phyloP scores from a whole-genome alignment of 1,140 invertebrate genomes.

The Littorina saxatilis region DNA sequence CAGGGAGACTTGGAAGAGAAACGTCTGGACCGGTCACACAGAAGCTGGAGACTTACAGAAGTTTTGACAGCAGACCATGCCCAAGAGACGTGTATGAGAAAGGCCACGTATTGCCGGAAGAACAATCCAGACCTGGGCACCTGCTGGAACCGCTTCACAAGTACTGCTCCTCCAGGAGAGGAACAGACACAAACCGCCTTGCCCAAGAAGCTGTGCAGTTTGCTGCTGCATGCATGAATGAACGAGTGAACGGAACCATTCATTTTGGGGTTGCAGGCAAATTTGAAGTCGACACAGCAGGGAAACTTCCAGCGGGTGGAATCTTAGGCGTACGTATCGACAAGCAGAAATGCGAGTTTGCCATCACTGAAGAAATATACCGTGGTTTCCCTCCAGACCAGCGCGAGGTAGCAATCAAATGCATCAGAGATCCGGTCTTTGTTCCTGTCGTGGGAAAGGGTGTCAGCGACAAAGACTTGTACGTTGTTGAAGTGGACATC shows the following conservation, averaged over 20 bases:
- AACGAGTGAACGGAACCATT: constrained; percentile 49
- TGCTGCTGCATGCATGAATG: constrained; percentile 52
- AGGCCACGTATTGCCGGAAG: constrained; percentile 23
- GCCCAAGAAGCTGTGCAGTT: constrained; percentile 40
- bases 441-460: constrained; percentile 37
- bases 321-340: constrained; percentile 35
- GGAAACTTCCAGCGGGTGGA: not conserved
- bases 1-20: not conserved
- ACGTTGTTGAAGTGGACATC: constrained; percentile 48
- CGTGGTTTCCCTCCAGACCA: constrained; percentile 33
- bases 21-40: not conserved
- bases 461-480: constrained; percentile 5
- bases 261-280: constrained; percentile 45
- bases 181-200: constrained; percentile 20
- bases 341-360: constrained; percentile 19
- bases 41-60: constrained; percentile 28
- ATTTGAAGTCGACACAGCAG: not conserved
- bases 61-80: constrained; percentile 7
- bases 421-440: constrained; percentile 44
- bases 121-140: constrained; percentile 29
- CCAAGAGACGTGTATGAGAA: constrained; percentile 24
- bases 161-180: constrained; percentile 11
- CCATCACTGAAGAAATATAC: constrained; percentile 31
- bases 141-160: constrained; percentile 17
- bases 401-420: constrained; percentile 22